Conservation (phyloP, 2,888 invertebrate species). For the Sarcophaga variegata region DNA sequence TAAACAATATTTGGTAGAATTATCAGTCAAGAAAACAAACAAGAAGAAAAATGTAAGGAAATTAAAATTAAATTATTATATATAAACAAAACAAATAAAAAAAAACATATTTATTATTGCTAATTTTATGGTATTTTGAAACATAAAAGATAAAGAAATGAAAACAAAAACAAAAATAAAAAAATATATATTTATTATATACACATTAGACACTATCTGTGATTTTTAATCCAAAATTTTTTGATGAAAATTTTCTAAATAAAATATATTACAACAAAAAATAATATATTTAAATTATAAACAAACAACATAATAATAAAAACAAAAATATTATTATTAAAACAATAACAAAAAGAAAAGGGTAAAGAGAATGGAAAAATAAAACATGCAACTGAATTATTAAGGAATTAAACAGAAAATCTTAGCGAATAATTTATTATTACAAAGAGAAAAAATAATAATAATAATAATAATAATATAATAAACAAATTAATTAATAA, state of each 20-base stretch:
- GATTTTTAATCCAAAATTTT: constrained; percentile 83
- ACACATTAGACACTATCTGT: constrained; percentile 82
- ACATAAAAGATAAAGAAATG: constrained; percentile 48
- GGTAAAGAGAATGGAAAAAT: background rate
- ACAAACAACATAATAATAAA: constrained; percentile 64
- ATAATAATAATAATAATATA: constrained; percentile 69
- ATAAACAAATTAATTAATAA: constrained; percentile 48
- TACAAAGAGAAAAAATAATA: constrained; percentile 59
- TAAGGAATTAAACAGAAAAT: constrained; percentile 72
- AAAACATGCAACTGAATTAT: constrained; percentile 23
- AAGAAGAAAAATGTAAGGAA: constrained; percentile 51
- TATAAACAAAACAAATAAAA: constrained; percentile 41
- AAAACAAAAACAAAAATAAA: constrained; percentile 47
- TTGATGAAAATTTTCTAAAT: constrained; percentile 81
- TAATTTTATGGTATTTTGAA: constrained; percentile 71
- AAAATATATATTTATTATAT: constrained; percentile 77
- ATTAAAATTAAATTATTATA: constrained; percentile 42
- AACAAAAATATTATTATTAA: constrained; percentile 66
- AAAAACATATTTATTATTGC: constrained; percentile 71
- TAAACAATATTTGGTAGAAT: constrained; percentile 55
- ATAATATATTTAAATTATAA: constrained; percentile 70
- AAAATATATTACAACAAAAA: constrained; percentile 67
- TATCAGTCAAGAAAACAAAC: constrained; percentile 15
- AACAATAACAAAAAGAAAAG: constrained; percentile 69
- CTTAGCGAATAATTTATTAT: constrained; percentile 70